Percentiles rank a stretch among this genome's conserved stretches.
Evolutionary conservation across 2,113 vertebrate genomes (phyloP).

Genomic region (Atractosteus spatula): DNA sequence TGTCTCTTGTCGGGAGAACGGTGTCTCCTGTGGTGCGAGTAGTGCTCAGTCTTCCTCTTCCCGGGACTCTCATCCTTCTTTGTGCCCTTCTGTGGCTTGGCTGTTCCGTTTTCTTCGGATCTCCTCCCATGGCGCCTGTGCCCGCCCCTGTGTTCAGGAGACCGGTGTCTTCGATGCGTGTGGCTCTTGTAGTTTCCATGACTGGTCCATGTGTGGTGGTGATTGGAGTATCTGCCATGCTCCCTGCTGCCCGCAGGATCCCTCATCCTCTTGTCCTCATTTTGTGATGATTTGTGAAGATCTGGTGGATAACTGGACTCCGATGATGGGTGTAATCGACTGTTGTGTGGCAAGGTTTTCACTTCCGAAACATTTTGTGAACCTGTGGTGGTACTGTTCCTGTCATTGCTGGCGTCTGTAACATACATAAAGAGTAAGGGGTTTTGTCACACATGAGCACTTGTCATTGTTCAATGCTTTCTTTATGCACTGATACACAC

Average conservation of each 20-base stretch:
- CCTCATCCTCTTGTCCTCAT: constrained; percentile 78
- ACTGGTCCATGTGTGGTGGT: constrained; percentile 85
- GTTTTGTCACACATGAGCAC: constrained; percentile 53
- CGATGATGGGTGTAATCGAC: constrained; percentile 74
- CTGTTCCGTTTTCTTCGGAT: constrained; percentile 59
- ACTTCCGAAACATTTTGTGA: constrained; percentile 95
- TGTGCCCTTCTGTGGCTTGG: constrained; percentile 48
- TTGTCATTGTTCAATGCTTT: constrained; percentile 3
- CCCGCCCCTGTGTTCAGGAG: constrained; percentile 68
- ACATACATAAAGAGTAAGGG: constrained; percentile 70
- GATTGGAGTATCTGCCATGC: constrained; percentile 74
- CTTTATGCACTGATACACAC: constrained; percentile 16
- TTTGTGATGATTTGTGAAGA: constrained; percentile 84
- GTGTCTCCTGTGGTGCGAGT: constrained; percentile 64
- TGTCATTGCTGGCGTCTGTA: constrained; percentile 85
- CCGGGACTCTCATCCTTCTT: constrained; percentile 62
- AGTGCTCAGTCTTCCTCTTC: constrained; percentile 60
- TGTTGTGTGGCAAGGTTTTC: constrained; percentile 64
- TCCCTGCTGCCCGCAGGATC: constrained; percentile 69
- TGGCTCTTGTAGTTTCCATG: constrained; percentile 71
- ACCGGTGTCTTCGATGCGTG: constrained; percentile 75
- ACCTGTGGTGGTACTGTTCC: constrained; percentile 77
- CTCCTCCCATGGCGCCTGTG: constrained; percentile 57
- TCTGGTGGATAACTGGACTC: constrained; percentile 86
- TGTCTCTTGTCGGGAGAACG: constrained; percentile 72